Conservation (phyloP, 2,888 invertebrate genomes). For the Eupeodes latifasciatus region DNA sequence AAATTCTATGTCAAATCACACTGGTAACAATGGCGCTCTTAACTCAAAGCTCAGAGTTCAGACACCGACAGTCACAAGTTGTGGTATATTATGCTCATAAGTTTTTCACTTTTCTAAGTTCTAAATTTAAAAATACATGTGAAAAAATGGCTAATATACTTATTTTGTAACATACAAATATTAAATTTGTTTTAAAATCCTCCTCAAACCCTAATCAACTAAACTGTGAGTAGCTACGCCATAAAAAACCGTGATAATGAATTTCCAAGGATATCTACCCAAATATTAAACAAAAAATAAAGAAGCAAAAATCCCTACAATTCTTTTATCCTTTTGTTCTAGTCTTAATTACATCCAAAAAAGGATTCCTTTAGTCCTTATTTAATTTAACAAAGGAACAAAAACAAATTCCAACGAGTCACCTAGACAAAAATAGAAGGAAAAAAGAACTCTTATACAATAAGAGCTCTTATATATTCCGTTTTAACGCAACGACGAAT, state of each 20-base stretch:
- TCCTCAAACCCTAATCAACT: neutral
- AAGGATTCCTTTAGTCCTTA: slow-evolving; percentile 32
- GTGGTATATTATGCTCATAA: too few relatives aligned
- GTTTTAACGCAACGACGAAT: slow-evolving; percentile 21
- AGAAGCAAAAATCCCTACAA: neutral
- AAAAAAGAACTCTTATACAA: neutral
- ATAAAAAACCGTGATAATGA: slow-evolving; percentile 11
- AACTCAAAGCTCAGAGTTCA: too few relatives aligned
- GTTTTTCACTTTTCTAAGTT: too few relatives aligned
- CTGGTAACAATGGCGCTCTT: too few relatives aligned
- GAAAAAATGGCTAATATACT: too few relatives aligned
- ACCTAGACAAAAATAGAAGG: slow-evolving; percentile 35
- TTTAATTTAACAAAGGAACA: neutral
- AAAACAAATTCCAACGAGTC: neutral
- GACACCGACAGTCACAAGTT: too few relatives aligned
- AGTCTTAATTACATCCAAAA: slow-evolving; percentile 43
- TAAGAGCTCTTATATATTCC: slow-evolving; percentile 17
- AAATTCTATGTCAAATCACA: too few relatives aligned
- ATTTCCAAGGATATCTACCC: slow-evolving; percentile 20
- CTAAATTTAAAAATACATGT: too few relatives aligned
- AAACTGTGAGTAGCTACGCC: neutral
- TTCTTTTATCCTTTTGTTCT: slow-evolving; percentile 37
- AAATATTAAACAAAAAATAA: neutral
- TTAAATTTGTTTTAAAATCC: too few relatives aligned
- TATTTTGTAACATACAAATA: too few relatives aligned